Evolutionary conservation across 1,140 invertebrate genomes (phyloP).

Genomic region (Leptoteleia sp.): DNA sequence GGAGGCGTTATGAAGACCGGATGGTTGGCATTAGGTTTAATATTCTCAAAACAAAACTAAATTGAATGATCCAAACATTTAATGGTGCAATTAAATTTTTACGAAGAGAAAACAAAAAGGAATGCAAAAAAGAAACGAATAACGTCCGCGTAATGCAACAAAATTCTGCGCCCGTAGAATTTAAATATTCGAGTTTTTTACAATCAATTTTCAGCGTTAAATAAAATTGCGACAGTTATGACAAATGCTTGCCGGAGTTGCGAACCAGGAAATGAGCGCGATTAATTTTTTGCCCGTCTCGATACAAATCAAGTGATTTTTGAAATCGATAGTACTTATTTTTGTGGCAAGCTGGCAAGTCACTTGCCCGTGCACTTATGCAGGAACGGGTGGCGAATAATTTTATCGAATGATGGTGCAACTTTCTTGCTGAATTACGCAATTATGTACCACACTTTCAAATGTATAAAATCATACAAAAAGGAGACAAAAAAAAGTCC

Average conservation of each 20-base stretch:
- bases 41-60: slow-evolving; percentile 9
- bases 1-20: slow-evolving; percentile 35
- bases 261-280: slow-evolving; percentile 19
- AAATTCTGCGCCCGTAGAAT: no score
- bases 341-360: slow-evolving; percentile 37
- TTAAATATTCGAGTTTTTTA: no score
- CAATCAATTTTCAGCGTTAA: no score
- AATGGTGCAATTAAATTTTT: slow-evolving; percentile 8
- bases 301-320: slow-evolving; percentile 38
- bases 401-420: slow-evolving; percentile 63
- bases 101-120: neutral
- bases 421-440: slow-evolving; percentile 58
- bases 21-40: slow-evolving; percentile 29
- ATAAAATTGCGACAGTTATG: no score
- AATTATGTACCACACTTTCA: slow-evolving; percentile 53
- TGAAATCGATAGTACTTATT: slow-evolving; percentile 28
- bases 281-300: slow-evolving; percentile 14
- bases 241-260: neutral
- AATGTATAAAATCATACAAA: slow-evolving; percentile 37
- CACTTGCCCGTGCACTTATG: slow-evolving; percentile 21
- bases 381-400: slow-evolving; percentile 45
- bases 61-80: slow-evolving; percentile 13
- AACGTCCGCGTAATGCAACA: no score
- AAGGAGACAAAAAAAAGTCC: slow-evolving; percentile 24
- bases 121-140: no score